phyloP scores from a whole-genome alignment of 2,797 vertebrate species.

The Acrossocheilus fasciatus region DNA sequence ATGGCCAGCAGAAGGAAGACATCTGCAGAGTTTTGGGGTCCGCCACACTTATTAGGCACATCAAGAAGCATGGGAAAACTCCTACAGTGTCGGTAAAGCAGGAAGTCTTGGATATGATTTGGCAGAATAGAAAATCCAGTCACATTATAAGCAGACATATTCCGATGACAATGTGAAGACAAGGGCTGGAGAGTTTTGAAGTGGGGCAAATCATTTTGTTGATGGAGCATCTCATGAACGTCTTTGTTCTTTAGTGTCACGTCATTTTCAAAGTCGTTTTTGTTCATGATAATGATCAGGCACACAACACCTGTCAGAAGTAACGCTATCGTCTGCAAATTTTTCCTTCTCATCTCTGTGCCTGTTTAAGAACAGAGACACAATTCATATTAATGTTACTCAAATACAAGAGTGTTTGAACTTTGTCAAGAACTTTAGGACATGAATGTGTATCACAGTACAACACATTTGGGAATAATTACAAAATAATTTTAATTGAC shows the following conservation, averaged over 20 bases:
- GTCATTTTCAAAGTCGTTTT: constrained; percentile 37
- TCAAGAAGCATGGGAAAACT: constrained; percentile 77
- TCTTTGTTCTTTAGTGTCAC: background rate
- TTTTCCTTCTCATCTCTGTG: background rate
- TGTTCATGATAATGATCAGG: constrained; percentile 67
- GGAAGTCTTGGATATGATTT: constrained; percentile 72
- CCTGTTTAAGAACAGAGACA: constrained; percentile 17
- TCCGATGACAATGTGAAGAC: constrained; percentile 46
- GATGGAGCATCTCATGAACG: background rate
- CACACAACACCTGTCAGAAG: constrained; percentile 40
- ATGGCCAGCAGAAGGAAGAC: constrained; percentile 87
- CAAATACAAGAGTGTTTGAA: background rate
- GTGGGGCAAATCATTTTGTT: background rate
- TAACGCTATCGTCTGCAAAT: fast-evolving
- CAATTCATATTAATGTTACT: background rate
- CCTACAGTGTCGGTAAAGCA: constrained; percentile 81
- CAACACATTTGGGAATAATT: too few relatives aligned
- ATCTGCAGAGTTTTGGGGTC: constrained; percentile 57
- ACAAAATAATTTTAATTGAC: too few relatives aligned
- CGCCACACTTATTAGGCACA: constrained; percentile 77
- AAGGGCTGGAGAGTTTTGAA: background rate
- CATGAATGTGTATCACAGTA: too few relatives aligned
- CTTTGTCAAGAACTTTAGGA: too few relatives aligned
- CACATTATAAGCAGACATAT: constrained; percentile 63
- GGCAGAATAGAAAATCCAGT: constrained; percentile 74